Conservation (phyloP, 1,140 invertebrate genomes). For the Sitobion miscanthi region DNA sequence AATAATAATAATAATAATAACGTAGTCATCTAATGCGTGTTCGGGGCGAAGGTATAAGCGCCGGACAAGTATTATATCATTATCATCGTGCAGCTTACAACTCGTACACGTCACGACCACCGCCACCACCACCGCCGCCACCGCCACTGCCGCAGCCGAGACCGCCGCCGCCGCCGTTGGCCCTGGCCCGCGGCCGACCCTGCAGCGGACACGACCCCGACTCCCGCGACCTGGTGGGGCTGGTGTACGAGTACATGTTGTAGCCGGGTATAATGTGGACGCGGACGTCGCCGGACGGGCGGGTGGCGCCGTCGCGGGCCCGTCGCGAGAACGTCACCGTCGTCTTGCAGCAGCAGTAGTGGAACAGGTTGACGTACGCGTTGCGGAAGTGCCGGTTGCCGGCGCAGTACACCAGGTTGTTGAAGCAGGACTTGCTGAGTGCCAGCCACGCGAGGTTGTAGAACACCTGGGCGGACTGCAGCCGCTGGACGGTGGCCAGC, state of each 20-base stretch:
- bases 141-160: not conserved
- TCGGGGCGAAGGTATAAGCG: not conserved
- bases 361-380: constrained; percentile 78
- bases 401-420: constrained; percentile 73
- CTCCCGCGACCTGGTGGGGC: constrained; percentile 64
- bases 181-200: constrained; percentile 29
- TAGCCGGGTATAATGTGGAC: constrained; percentile 80
- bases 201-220: constrained; percentile 43
- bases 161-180: constrained; percentile 57
- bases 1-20: constrained; percentile 13
- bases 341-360: constrained; percentile 84
- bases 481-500: constrained; percentile 65
- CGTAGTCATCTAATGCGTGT: not conserved
- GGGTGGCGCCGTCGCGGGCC: constrained; percentile 66
- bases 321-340: constrained; percentile 74
- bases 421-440: constrained; percentile 73
- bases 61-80: not conserved
- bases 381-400: constrained; percentile 74
- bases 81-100: not conserved
- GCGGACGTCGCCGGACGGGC: constrained; percentile 71
- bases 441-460: constrained; percentile 75
- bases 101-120: constrained; percentile 56
- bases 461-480: constrained; percentile 66
- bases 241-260: constrained; percentile 74
- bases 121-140: constrained; percentile 4